phyloP scores from a whole-genome alignment of 2,113 vertebrate genomes.

The Hemichromis elongatus region DNA sequence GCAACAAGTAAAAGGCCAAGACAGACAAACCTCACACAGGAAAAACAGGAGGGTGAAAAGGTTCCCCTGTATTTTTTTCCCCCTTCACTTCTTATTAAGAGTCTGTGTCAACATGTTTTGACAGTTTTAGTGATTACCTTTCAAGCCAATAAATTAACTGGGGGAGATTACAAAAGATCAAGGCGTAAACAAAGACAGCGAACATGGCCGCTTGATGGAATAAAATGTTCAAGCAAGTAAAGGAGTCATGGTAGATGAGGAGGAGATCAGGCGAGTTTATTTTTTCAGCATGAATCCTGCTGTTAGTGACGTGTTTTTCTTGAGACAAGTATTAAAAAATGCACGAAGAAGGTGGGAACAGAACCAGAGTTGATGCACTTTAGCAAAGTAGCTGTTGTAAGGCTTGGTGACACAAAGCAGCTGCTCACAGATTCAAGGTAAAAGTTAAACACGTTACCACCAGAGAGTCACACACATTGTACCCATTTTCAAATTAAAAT shows the following conservation, averaged over 20 bases:
- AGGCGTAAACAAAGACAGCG: background rate
- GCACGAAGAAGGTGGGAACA: background rate
- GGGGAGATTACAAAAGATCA: background rate
- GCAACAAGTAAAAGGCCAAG: background rate
- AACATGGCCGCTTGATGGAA: background rate
- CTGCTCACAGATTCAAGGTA: background rate
- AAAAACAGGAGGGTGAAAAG: background rate
- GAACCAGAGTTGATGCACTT: background rate
- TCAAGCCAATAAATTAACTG: background rate
- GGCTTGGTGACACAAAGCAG: background rate
- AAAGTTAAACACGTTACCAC: background rate
- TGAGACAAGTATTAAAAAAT: background rate
- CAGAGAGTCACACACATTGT: background rate
- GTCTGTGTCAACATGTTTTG: background rate
- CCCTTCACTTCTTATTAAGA: background rate
- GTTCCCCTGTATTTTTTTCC: background rate
- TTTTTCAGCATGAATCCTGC: background rate
- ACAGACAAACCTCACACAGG: background rate
- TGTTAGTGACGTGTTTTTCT: background rate
- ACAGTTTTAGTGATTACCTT: constrained; percentile 9
- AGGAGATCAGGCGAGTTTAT: background rate
- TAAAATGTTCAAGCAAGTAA: background rate
- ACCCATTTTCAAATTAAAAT: background rate
- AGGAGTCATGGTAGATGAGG: background rate
- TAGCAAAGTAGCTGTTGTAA: background rate